phyloP scores from a whole-genome alignment of 1,140 invertebrate species.

The Tigriopus japonicus region DNA sequence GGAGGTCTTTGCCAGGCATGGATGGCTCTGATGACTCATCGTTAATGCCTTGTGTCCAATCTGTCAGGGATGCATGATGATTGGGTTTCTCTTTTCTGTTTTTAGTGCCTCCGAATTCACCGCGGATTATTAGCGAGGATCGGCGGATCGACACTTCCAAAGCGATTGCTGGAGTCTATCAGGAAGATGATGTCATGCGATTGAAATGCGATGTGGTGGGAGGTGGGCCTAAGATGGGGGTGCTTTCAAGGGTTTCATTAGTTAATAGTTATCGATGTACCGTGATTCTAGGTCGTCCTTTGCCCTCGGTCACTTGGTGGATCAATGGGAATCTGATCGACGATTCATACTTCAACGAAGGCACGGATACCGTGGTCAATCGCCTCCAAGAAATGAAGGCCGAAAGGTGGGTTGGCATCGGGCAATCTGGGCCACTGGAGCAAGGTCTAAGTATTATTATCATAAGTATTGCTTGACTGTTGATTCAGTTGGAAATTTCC shows the following conservation, averaged over 20 bases:
- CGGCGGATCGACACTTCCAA: not conserved
- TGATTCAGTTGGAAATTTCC: too few species aligned
- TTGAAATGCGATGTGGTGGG: constrained; percentile 61
- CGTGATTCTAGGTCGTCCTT: constrained; percentile 44
- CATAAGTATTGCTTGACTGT: too few species aligned
- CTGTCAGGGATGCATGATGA: too few species aligned
- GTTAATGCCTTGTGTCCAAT: too few species aligned
- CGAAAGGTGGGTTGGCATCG: not conserved
- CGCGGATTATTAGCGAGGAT: too few species aligned
- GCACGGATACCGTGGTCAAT: constrained; percentile 17
- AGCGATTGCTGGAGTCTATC: constrained; percentile 52
- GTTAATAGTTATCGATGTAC: not conserved
- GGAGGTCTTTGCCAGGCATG: too few species aligned
- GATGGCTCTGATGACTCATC: too few species aligned
- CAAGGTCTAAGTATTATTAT: too few species aligned
- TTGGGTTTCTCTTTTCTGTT: too few species aligned
- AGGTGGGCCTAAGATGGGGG: constrained; percentile 37
- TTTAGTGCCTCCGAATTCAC: too few species aligned
- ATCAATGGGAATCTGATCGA: constrained; percentile 44
- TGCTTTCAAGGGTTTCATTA: too few species aligned
- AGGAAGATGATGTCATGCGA: constrained; percentile 56
- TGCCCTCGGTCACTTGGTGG: constrained; percentile 63
- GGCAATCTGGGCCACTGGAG: too few species aligned
- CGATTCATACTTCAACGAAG: not conserved
- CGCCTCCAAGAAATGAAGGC: constrained; percentile 7